These are phyloP conservation scores for Drosophila mercatorum DNA, from an alignment of 2,888 invertebrate species.

Conservation along the genomic window DNA sequence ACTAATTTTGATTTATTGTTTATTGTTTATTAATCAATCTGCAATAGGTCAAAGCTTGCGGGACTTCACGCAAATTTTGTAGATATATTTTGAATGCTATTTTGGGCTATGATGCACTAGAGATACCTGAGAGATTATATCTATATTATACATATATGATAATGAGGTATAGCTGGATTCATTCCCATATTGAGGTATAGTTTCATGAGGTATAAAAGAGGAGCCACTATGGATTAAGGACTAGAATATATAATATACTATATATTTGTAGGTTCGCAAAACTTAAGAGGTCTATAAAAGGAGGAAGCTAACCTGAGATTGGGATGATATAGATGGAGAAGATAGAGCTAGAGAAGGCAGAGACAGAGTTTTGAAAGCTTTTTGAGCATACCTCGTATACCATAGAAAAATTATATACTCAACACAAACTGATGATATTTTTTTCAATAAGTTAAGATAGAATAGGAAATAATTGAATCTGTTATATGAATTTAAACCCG, in stretches of 20 bases:
- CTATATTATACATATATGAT: no score
- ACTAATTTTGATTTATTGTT: conserved; percentile 47
- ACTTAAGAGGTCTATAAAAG: no score
- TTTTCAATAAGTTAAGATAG: neutral
- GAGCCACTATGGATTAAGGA: no score
- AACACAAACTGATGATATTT: neutral
- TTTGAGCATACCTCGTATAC: neutral
- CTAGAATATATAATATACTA: no score
- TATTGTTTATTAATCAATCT: conserved; percentile 32
- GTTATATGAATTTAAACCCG: neutral
- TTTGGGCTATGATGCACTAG: neutral
- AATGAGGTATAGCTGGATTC: no score
- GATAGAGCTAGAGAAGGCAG: no score
- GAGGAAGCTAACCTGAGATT: no score
- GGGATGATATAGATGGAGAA: no score
- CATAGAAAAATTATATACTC: neutral
- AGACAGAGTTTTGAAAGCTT: no score
- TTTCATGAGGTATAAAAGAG: no score
- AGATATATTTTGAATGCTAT: neutral
- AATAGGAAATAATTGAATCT: neutral
- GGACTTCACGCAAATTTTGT: neutral
- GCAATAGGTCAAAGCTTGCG: conserved; percentile 7
- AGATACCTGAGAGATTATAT: neutral
- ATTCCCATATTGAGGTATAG: no score
- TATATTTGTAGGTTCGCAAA: no score